phyloP scores from a whole-genome alignment of 2,113 vertebrate species.

The Lagopus leucura region DNA sequence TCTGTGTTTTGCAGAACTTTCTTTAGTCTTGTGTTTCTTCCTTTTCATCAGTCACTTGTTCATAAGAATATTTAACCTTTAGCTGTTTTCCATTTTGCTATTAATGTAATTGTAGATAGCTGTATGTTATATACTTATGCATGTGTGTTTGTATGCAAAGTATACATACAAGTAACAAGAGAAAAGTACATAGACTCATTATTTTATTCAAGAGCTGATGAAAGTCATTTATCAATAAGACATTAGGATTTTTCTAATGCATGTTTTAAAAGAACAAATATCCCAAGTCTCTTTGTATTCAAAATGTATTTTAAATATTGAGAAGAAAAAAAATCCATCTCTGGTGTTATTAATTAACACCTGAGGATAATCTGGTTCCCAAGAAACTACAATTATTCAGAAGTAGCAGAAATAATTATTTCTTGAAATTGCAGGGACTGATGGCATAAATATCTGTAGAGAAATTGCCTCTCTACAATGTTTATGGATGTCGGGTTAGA shows the following conservation, averaged over 20 bases:
- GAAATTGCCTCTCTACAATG: background rate
- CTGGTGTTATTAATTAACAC: constrained; percentile 24
- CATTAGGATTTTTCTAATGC: background rate
- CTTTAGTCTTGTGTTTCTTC: background rate
- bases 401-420: constrained; percentile 15
- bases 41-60: background rate
- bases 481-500: background rate
- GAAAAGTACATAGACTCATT: accelerated
- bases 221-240: background rate
- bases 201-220: background rate
- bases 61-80: background rate
- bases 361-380: background rate
- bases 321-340: background rate
- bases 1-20: background rate
- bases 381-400: constrained; percentile 37
- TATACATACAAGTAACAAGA: background rate
- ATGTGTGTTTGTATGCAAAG: background rate
- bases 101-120: background rate
- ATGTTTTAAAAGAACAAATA: background rate
- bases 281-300: background rate
- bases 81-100: background rate
- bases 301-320: background rate
- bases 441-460: background rate
- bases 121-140: background rate
- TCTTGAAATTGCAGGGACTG: background rate